Base-by-base conservation (phyloP, 2,797 vertebrate genomes). In the Sardinella longiceps region DNA sequence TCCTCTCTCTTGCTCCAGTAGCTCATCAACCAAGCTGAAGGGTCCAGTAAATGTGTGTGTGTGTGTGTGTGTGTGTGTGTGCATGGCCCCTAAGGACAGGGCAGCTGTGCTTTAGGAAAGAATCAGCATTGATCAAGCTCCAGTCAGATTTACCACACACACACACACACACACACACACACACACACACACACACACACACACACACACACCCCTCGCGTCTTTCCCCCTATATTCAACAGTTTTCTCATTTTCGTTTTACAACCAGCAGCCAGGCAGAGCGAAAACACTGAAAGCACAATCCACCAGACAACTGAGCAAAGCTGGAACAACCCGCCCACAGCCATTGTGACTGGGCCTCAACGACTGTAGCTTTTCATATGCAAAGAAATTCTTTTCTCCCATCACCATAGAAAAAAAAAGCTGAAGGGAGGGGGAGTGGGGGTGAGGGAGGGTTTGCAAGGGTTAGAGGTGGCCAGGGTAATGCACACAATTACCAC, bases 311-410 rank as follows among this genome's bases (percentile, higher is more conserved):
- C 89, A 93, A 90, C 90, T 85, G 87, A 93, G 88, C 88, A 90
- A 85, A 83, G 89, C 91, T 91, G 56, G 87, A 92, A 91, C 91
- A 91, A 94, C 90, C 93, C 92, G 92, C 92, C 91, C 91, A 88
- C 80, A n/a, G 51, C 88, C 85, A 91, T 92, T 93, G 92, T 93
- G 86, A 85, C 92, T 90, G 91, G 91, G 93, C 93, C 93, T 87
- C 91, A 86, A 94, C 95, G 93, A 90, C 87, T 94, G 92, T 87
- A 92, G 91, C 90, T 91, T 97, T 97, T 96, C 91, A 92, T 94
- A 96, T 95, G 91, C 91, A 94, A 92, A 94, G 93, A 92, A 93
- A 93, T 95, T 95, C 92, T 93, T 95, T 92, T 92, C 92, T 91
- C 89, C 89, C 86, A 85, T 90, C 90, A 87, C 91, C 91, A 91